Conservation (phyloP, 92 coral and sea anemone genomes). For the Actinostola sp. region DNA sequence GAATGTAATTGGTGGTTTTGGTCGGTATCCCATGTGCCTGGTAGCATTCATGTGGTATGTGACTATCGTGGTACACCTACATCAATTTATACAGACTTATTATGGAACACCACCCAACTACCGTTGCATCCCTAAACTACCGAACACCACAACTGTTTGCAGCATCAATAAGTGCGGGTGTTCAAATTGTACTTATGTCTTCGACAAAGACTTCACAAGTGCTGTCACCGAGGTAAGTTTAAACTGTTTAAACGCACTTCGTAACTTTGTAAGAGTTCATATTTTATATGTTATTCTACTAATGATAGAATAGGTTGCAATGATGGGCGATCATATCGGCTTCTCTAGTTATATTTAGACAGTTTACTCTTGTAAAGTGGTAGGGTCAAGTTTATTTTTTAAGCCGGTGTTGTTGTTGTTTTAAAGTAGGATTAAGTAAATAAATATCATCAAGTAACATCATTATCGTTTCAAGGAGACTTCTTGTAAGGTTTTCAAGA, state of each 20-base stretch:
- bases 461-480: too few species aligned
- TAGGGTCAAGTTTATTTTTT: too few species aligned
- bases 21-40: constrained; percentile 29
- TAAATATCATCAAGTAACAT: too few species aligned
- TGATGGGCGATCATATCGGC: too few species aligned
- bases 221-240: constrained; percentile 43
- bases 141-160: constrained; percentile 8
- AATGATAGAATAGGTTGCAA: background rate
- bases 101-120: constrained; percentile 44
- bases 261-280: background rate
- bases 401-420: too few species aligned
- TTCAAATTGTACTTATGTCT: constrained; percentile 37
- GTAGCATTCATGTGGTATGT: constrained; percentile 16
- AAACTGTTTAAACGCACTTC: too few species aligned
- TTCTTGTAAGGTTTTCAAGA: too few species aligned
- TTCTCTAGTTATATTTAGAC: too few species aligned
- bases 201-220: constrained; percentile 23
- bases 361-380: too few species aligned
- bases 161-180: constrained; percentile 36
- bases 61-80: constrained; percentile 11
- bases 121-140: constrained; percentile 8
- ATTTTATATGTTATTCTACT: background rate
- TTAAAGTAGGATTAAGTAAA: too few species aligned
- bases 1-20: constrained; percentile 36
- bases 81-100: constrained; percentile 33